Evolutionary conservation across 2,888 invertebrate genomes (phyloP), one percentile per base, ranked within the genome.

Genomic region (Oscheius onirici): DNA sequence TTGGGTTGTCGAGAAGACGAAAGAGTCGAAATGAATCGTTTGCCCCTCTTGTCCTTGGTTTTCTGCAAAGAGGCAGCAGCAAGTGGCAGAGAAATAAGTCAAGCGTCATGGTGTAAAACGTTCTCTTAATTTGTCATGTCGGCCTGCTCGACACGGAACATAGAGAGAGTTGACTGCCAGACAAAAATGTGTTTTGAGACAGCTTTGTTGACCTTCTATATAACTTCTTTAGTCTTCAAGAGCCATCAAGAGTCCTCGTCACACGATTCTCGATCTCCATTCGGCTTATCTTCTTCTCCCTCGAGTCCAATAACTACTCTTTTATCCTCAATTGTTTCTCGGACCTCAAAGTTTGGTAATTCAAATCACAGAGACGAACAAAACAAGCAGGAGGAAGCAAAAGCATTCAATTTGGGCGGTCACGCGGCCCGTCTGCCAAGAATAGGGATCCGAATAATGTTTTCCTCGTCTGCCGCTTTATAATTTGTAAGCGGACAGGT

Each of bases 41-140:
- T 8, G 34, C 3, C 34, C 34, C 34, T 34, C 34, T 34, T 34
- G 34, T 34, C 34, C 34, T 34, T 34, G 34, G 34, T 8, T 34
- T 34, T 34, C 34, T 34, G 34, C 34, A 34, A 34, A 34, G 34
- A 34, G 34, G 34, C 34, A 34, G 34, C 34, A 34, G 51, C 51
- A 51, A 24, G 51, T 51, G 51, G 51, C 51, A 51, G 51, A 20
- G 51, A 46, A 46, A 51, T 51, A 22, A 51, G 51, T 51, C 51
- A 51, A 20, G 24, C 20, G 24, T 51, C 20, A 20, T 51, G n/a
- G n/a, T 51, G 51, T 51, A 51, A 51, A 51, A 51, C 51, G 51
- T 51, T 51, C 51, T 51, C 34, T 34, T 34, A 34, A 34, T 34
- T 34, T 34, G 34, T 34, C 34, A 34, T 34, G 34, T 34, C 34